phyloP scores from a whole-genome alignment of 2,113 vertebrate species.

The Gnathonemus echidnorhynchus region DNA sequence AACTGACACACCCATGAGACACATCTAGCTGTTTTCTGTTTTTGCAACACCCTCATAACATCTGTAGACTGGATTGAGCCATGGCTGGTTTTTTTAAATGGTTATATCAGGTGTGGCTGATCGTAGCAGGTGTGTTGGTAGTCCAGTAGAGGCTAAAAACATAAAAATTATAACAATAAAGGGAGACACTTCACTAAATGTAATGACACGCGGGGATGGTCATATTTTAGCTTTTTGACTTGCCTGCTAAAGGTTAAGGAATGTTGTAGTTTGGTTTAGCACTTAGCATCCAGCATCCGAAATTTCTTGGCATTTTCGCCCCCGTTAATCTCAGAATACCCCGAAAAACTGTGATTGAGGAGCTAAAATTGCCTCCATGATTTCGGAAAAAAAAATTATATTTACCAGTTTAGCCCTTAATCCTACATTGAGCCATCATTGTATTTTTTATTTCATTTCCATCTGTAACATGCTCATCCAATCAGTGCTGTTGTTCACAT shows the following conservation, averaged over 20 bases:
- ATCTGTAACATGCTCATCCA: too few relatives aligned
- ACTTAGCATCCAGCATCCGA: neutral
- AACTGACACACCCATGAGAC: neutral
- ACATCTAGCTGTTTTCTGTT: neutral
- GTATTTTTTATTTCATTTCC: neutral
- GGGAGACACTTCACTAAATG: neutral
- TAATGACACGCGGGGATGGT: neutral
- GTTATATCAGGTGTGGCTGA: neutral
- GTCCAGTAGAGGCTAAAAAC: neutral
- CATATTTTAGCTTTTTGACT: neutral
- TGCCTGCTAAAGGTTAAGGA: neutral
- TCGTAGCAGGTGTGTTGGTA: neutral
- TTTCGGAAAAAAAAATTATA: neutral
- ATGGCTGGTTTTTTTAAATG: neutral
- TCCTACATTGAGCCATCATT: neutral
- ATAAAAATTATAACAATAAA: neutral
- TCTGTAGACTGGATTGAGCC: neutral
- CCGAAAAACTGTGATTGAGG: neutral
- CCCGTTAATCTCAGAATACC: neutral
- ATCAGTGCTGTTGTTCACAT: too few relatives aligned
- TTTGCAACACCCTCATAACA: neutral
- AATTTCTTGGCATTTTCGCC: neutral
- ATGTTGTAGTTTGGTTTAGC: neutral
- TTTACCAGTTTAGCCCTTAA: neutral
- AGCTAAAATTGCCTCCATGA: neutral